phyloP scores from a whole-genome alignment of 1,140 invertebrate species.

The Nebria ingens region DNA sequence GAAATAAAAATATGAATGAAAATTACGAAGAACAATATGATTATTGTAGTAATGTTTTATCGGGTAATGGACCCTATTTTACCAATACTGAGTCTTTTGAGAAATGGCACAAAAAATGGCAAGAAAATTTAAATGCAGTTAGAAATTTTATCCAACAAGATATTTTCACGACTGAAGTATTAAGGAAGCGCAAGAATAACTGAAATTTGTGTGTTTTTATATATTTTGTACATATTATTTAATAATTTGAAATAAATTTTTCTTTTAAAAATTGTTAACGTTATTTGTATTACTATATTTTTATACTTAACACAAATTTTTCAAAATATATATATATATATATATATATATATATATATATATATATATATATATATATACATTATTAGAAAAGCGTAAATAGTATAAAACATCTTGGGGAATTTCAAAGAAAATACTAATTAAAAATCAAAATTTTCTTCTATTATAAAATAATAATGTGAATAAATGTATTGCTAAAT shows the following conservation, averaged over 20 bases:
- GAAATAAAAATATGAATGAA: conserved; percentile 5
- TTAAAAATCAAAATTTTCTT: too few species aligned
- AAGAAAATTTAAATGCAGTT: conserved; percentile 20
- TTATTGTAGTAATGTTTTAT: conserved; percentile 22
- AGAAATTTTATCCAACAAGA: conserved; percentile 29
- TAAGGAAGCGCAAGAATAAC: neutral
- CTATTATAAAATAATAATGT: too few species aligned
- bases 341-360: too few species aligned
- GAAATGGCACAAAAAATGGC: conserved; percentile 26
- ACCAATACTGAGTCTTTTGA: conserved; percentile 23
- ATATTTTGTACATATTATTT: neutral
- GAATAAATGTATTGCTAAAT: too few species aligned
- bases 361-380: too few species aligned
- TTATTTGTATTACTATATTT: too few species aligned
- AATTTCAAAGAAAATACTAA: too few species aligned
- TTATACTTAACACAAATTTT: too few species aligned
- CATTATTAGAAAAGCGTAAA: too few species aligned
- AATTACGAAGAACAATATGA: conserved; percentile 22
- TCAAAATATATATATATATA: too few species aligned
- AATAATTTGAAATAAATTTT: neutral
- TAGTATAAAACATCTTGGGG: too few species aligned
- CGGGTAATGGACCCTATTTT: conserved; percentile 22
- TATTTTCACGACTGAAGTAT: conserved; percentile 30
- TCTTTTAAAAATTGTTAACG: too few species aligned
- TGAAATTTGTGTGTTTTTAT: neutral